These are phyloP conservation scores for Leptatherina wallacei DNA, from an alignment of 2,797 vertebrate species.

Conservation along the genomic window DNA sequence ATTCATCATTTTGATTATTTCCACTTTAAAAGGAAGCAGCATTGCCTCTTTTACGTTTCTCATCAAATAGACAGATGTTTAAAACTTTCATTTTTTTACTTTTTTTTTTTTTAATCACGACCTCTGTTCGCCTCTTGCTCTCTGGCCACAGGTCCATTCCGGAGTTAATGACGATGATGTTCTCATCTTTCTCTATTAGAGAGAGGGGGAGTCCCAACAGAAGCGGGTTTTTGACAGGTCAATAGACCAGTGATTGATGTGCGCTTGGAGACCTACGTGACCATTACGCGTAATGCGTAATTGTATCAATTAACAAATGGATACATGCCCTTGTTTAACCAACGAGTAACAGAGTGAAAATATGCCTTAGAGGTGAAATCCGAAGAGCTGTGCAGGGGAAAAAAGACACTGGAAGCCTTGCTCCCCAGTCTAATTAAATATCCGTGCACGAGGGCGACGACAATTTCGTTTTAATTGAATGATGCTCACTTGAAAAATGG, in stretches of 20 bases:
- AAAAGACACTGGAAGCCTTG: constrained; percentile 71
- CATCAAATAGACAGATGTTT: background rate
- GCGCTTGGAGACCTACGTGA: constrained; percentile 85
- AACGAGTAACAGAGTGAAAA: constrained; percentile 80
- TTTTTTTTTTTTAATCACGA: constrained; percentile 38
- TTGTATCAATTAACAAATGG: constrained; percentile 93
- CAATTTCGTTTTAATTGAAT: constrained; percentile 85
- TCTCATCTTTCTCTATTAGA: constrained; percentile 81
- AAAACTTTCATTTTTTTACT: constrained; percentile 1
- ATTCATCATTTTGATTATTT: background rate
- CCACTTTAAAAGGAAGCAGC: constrained; percentile 2
- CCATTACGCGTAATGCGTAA: constrained; percentile 87
- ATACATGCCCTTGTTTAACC: constrained; percentile 88
- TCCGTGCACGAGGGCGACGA: constrained; percentile 73
- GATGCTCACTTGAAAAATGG: constrained; percentile 77
- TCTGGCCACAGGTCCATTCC: constrained; percentile 77
- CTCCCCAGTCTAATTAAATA: constrained; percentile 82
- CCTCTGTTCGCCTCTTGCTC: constrained; percentile 62
- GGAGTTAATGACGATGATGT: constrained; percentile 80
- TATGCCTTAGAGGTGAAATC: constrained; percentile 83
- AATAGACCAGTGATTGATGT: constrained; percentile 88
- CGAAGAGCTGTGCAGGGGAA: constrained; percentile 64
- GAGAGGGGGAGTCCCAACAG: constrained; percentile 75
- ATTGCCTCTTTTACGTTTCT: background rate
- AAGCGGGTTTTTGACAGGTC: constrained; percentile 83